These are phyloP conservation scores for Conomelus anceps DNA, from an alignment of 2,888 invertebrate species.

Conservation along the genomic window DNA sequence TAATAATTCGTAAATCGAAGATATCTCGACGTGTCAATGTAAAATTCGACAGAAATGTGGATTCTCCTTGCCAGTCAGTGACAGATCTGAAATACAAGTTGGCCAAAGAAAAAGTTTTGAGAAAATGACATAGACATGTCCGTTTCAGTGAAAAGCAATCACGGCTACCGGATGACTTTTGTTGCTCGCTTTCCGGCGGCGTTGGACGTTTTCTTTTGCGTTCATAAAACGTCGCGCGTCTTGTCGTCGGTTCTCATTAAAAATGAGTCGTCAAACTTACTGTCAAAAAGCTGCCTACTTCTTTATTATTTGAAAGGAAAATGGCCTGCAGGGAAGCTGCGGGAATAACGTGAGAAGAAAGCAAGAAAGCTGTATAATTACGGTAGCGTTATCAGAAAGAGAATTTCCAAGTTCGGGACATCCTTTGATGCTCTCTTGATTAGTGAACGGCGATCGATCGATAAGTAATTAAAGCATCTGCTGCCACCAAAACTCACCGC, in stretches of 20 bases:
- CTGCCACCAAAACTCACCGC: neutral
- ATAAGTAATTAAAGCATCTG: neutral
- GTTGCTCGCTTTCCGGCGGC: neutral
- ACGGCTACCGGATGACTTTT: neutral
- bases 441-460: neutral
- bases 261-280: neutral
- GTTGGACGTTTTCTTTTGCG: too few relatives aligned
- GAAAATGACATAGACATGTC: neutral
- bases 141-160: neutral
- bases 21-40: neutral
- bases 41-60: neutral
- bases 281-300: neutral
- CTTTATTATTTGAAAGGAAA: neutral
- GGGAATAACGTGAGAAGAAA: neutral
- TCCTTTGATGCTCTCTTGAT: slow-evolving; percentile 11
- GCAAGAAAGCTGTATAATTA: neutral
- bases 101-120: neutral
- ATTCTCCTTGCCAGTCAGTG: neutral
- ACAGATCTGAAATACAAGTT: neutral
- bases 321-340: neutral
- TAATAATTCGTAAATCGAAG: neutral
- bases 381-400: neutral
- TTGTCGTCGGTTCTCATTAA: neutral
- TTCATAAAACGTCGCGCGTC: too few relatives aligned
- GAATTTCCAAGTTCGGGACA: neutral